A percentile compares a stretch with the other conserved stretches of the same genome.
Conservation (phyloP, 2,888 invertebrate genomes). For the Cryptosula pallasiana region DNA sequence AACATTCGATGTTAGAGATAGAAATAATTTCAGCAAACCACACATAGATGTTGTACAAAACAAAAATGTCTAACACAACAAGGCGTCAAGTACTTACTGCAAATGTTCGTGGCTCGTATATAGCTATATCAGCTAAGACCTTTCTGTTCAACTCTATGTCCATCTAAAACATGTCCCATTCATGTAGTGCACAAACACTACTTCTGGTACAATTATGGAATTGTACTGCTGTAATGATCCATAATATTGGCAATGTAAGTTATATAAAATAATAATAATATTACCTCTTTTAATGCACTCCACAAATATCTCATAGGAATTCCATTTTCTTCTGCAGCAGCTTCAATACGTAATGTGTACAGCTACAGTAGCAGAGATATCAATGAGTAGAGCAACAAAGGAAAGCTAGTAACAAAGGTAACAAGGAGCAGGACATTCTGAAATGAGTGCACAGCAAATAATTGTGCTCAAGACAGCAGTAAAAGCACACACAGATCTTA, state of each 20-base stretch:
- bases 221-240: too few species aligned
- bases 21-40: too few species aligned
- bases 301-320: slow-evolving; percentile 1
- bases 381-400: not conserved
- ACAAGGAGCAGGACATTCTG: not conserved
- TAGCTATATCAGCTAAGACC: not conserved
- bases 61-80: too few species aligned
- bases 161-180: not conserved
- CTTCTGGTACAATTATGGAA: too few species aligned
- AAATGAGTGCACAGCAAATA: not conserved
- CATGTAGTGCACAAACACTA: too few species aligned
- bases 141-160: slow-evolving; percentile 12
- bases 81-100: slow-evolving; percentile 15
- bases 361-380: not conserved
- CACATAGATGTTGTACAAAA: too few species aligned
- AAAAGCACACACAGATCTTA: too few species aligned
- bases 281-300: slow-evolving; percentile 3
- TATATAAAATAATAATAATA: too few species aligned
- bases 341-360: not conserved
- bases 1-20: too few species aligned
- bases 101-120: slow-evolving; percentile 19
- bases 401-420: not conserved
- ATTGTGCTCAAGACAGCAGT: not conserved
- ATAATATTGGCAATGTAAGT: too few species aligned
- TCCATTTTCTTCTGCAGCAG: slow-evolving; percentile 17